Evolutionary conservation across 1,140 invertebrate genomes (phyloP), one percentile per base, ranked within the genome.

Genomic region (Dufourea novaeangliae): DNA sequence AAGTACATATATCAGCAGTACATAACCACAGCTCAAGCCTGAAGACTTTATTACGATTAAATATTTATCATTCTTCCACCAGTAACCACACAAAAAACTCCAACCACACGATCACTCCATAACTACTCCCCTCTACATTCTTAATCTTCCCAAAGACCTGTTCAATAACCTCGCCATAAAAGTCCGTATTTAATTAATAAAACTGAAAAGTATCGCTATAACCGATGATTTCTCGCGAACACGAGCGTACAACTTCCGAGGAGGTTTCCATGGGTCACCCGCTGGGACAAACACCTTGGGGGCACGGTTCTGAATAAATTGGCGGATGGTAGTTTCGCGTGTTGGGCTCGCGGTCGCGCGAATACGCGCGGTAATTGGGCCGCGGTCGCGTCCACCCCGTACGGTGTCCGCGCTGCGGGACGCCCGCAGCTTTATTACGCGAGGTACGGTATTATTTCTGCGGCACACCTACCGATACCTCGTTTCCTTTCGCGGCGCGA

Each of bases 371-470:
- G 57, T 84, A 84, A 84, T 84, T 84, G 83, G 78, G 52, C 69
- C 56, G 44, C 50, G 69, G 39, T 57, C 39, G 57, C 73, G 68
- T 59, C 72, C 75, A 64, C 52, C 69, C 70, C 71, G 84, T 75
- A 37, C 79, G 57, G 80, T 87, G 79, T 79, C 78, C 80, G 78
- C 84, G 32, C 84, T 86, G 87, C 82, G 68, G 79, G 83, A 74
- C 54, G 44, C 29, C 71, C 71, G 82, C 72, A 79, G 63, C 59
- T 87, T 87, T 87, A 87, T 81, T 87, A 87, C 74, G 44, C 68
- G 64, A 78, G 52, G 37, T 44, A 59, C 44, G 72, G 70, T 73
- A 80, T 84, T 84, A 84, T 78, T 78, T 69, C 59, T 73, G 57
- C 37, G 34, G 29, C 52, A 59, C 72, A 72, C 71, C 80, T 75